Evolutionary conservation across 1,140 invertebrate genomes (phyloP).

Genomic region (Drosophila punjabiensis): DNA sequence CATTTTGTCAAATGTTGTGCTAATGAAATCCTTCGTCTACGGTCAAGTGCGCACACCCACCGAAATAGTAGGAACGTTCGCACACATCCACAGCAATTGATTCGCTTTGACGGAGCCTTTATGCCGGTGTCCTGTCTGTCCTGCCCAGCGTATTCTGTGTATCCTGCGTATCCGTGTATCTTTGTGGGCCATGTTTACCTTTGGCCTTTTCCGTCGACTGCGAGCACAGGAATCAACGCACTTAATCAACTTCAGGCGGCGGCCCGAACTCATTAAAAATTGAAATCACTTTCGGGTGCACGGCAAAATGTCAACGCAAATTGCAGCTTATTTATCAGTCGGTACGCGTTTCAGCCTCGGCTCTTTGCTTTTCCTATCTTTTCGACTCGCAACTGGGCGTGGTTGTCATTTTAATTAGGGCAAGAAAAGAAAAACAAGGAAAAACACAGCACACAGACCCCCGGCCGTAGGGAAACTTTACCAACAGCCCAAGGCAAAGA

Average conservation of each 20-base stretch:
- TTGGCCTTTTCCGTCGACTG: slow-evolving; percentile 36
- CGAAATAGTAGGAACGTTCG: slow-evolving; percentile 9
- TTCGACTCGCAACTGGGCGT: slow-evolving; percentile 34
- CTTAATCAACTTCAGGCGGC: slow-evolving; percentile 70
- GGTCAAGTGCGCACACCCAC: slow-evolving; percentile 66
- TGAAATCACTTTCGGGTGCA: slow-evolving; percentile 70
- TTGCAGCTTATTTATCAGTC: slow-evolving; percentile 83
- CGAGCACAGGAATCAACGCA: slow-evolving; percentile 61
- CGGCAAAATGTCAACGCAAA: slow-evolving; percentile 81
- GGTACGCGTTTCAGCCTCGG: slow-evolving; percentile 30
- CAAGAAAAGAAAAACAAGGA: slow-evolving; percentile 31
- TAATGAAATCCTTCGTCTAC: slow-evolving; percentile 77
- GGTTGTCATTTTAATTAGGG: slow-evolving; percentile 74
- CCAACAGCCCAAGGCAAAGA: not conserved
- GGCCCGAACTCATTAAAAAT: slow-evolving; percentile 75
- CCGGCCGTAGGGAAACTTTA: slow-evolving; percentile 13
- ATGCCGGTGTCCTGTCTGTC: slow-evolving; percentile 2
- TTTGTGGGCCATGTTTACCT: slow-evolving; percentile 36
- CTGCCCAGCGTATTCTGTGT: slow-evolving; percentile 7
- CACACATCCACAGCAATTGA: slow-evolving; percentile 61
- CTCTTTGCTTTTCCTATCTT: slow-evolving; percentile 19
- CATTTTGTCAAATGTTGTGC: slow-evolving; percentile 80
- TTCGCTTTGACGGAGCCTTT: slow-evolving; percentile 41
- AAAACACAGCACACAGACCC: not conserved
- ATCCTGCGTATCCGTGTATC: slow-evolving; percentile 27